Conservation (phyloP, 1,140 invertebrate genomes). For the Odontomachus brunneus region DNA sequence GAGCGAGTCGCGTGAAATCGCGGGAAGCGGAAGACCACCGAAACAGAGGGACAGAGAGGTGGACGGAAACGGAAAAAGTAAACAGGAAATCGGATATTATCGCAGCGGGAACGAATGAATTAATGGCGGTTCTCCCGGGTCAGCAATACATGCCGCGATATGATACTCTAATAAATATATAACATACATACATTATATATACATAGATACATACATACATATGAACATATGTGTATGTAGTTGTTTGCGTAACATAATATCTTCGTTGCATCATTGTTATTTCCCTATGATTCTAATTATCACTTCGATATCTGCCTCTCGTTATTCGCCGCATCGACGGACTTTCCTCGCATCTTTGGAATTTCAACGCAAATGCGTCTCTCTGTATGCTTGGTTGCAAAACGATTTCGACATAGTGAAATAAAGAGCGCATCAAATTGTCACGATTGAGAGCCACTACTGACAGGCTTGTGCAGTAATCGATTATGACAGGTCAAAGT, state of each 20-base stretch:
- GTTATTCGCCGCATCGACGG: not conserved
- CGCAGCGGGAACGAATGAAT: not conserved
- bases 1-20: not conserved
- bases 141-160: not conserved
- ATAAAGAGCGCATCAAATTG: too few species aligned
- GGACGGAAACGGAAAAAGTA: not conserved
- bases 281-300: slow-evolving; percentile 22
- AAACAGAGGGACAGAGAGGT: not conserved
- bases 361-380: not conserved
- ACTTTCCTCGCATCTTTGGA: not conserved
- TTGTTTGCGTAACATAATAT: slow-evolving; percentile 23
- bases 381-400: too few species aligned
- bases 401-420: too few species aligned
- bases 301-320: not conserved
- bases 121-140: not conserved
- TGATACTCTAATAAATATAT: slow-evolving; percentile 10
- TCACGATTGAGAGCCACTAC: too few species aligned
- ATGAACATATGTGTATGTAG: too few species aligned
- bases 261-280: slow-evolving; percentile 11
- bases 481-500: too few species aligned
- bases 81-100: slow-evolving; percentile 26
- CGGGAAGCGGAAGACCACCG: not conserved
- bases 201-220: too few species aligned
- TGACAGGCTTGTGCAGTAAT: too few species aligned
- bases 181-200: too few species aligned